These are phyloP conservation scores for Arrhamphus sclerolepis DNA, from an alignment of 2,797 vertebrate genomes.

Conservation along the genomic window DNA sequence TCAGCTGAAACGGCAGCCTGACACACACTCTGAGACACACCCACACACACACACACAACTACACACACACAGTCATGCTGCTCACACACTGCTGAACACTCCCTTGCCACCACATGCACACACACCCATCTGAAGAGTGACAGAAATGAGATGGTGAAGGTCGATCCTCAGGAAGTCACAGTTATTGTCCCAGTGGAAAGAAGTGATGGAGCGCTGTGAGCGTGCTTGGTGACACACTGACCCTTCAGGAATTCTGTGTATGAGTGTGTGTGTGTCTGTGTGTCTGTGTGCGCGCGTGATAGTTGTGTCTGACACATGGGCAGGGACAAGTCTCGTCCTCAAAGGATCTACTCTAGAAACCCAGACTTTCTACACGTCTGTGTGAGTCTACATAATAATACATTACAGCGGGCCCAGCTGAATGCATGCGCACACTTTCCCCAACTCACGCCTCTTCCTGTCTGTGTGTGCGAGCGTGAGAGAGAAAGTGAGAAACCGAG, in stretches of 20 bases:
- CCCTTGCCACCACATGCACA: conserved; percentile 33
- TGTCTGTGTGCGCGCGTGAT: conserved; percentile 15
- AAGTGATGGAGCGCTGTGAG: conserved; percentile 78
- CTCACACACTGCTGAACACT: conserved; percentile 41
- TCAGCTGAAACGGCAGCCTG: conserved; percentile 75
- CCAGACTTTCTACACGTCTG: conserved; percentile 73
- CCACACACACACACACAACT: conserved; percentile 42
- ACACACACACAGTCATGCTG: conserved; percentile 15
- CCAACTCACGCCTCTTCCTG: conserved; percentile 48
- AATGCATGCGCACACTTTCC: conserved; percentile 14
- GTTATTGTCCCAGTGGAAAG: conserved; percentile 72
- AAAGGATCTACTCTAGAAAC: conserved; percentile 79
- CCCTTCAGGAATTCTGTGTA: conserved; percentile 73
- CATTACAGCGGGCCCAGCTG: conserved; percentile 46
- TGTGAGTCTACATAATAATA: conserved; percentile 60
- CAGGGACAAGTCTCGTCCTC: conserved; percentile 66
- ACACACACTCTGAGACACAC: conserved; percentile 64
- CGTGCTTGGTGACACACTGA: conserved; percentile 76
- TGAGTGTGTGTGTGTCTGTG: conserved; percentile 19
- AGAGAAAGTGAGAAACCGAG: conserved; percentile 40
- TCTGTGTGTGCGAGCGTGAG: conserved; percentile 20
- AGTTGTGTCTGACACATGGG: conserved; percentile 59
- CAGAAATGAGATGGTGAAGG: conserved; percentile 78
- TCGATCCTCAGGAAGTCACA: conserved; percentile 77
- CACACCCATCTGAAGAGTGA: conserved; percentile 64